phyloP scores from a whole-genome alignment of 1,140 invertebrate genomes.

The Drosophila subpulchrella region DNA sequence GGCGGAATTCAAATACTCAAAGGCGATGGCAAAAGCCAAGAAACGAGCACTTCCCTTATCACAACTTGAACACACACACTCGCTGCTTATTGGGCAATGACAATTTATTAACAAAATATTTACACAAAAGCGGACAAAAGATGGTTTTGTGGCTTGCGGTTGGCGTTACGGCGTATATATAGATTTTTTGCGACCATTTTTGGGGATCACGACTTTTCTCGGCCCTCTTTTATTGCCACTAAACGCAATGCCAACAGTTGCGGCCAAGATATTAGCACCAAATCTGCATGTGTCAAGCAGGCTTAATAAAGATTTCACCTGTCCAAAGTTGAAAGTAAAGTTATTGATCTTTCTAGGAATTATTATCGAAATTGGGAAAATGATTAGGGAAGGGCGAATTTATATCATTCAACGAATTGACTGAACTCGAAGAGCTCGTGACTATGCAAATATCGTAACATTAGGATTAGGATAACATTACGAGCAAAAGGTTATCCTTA shows the following conservation, averaged over 20 bases:
- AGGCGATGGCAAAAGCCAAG: conserved; percentile 7
- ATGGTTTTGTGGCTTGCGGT: conserved; percentile 39
- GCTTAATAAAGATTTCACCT: conserved; percentile 1
- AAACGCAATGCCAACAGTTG: not conserved
- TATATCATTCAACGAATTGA: too few relatives aligned
- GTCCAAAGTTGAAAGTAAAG: not conserved
- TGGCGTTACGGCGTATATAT: conserved; percentile 5
- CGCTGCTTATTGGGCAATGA: conserved; percentile 21
- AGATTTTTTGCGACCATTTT: conserved; percentile 26
- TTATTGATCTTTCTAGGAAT: not conserved
- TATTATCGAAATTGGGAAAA: not conserved
- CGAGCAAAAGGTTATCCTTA: too few relatives aligned
- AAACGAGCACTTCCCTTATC: conserved; percentile 48
- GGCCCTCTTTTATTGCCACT: conserved; percentile 21
- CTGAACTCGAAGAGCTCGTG: too few relatives aligned
- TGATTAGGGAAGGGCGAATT: too few relatives aligned
- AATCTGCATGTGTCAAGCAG: not conserved
- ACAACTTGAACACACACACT: conserved; percentile 34
- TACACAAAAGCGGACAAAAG: conserved; percentile 41
- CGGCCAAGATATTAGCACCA: conserved; percentile 1
- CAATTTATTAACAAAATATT: conserved; percentile 52
- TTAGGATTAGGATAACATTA: too few relatives aligned
- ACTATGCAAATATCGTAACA: too few relatives aligned
- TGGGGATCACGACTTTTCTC: conserved; percentile 32
- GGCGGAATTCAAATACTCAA: conserved; percentile 20